Evolutionary conservation across 2,797 vertebrate genomes (phyloP), one percentile per base, ranked within the genome.

Genomic region (Adelosebastes latens): DNA sequence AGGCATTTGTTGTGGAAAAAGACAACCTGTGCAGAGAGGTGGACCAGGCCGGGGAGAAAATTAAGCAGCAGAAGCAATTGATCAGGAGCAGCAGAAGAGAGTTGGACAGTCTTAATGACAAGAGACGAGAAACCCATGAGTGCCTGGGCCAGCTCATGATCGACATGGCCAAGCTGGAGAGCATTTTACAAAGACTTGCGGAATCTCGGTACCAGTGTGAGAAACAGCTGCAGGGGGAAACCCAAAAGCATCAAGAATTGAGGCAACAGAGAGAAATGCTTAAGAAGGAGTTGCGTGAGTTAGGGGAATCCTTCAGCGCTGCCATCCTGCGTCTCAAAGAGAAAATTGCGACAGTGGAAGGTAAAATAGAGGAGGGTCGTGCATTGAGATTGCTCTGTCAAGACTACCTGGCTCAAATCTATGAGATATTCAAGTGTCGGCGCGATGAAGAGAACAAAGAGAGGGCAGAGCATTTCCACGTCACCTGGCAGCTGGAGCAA

Each of bases 391-490:
- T 16, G 10, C 10, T n/a, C 74, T 11, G 24, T n/a, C 85, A 79
- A 2, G 82, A 90, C 14, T 27, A 70, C 2, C 20, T 91, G 29
- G 31, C 63, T 46, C 59, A 74, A 5, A 14, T 92, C 7, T 70
- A 36, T 10, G 82, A 91, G 39, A 16, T 82, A 2, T 92, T 91
- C 60, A 89, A 72, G 66, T 56, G 4, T 2, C 92, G 68, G 61
- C 82, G 53, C 0, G 77, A 70, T 3, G 83, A 88, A 29, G 94
- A 96, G 80, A 82, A 78, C 0, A 75, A 89, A 6, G 83, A 65
- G 0, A 81, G 31, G 63, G 79, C 69, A 0, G 88, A 94, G 62
- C 59, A 90, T 32, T 6, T 25, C 18, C 60, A n/a, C 0, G 49
- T 91, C 3, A 87, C 64, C 0, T 82, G 66, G 79, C 82, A 88